phyloP scores from a whole-genome alignment of 2,888 invertebrate genomes.

The Acleris laterana region DNA sequence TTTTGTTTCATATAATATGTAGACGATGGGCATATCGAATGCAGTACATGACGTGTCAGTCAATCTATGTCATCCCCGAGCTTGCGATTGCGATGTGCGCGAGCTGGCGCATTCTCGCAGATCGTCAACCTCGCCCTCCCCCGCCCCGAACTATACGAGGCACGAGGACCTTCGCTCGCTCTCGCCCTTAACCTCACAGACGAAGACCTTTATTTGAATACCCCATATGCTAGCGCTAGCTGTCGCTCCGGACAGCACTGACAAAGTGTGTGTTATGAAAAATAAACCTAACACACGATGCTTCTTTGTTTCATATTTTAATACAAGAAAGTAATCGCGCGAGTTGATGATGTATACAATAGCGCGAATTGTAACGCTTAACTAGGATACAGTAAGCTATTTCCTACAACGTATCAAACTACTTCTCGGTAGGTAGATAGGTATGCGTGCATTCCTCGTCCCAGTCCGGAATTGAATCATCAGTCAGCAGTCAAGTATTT shows the following conservation, averaged over 20 bases:
- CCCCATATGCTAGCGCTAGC: neutral
- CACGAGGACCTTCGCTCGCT: slow-evolving; percentile 27
- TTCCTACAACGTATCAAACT: slow-evolving; percentile 5
- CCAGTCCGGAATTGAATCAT: slow-evolving; percentile 60
- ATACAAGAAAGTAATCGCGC: slow-evolving; percentile 7
- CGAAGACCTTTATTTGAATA: slow-evolving; percentile 38
- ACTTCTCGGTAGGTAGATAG: slow-evolving; percentile 14
- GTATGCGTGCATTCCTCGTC: slow-evolving; percentile 40
- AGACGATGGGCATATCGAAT: slow-evolving; percentile 14
- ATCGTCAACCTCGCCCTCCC: slow-evolving; percentile 73
- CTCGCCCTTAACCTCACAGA: slow-evolving; percentile 43
- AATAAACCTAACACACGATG: slow-evolving; percentile 48
- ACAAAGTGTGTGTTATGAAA: slow-evolving; percentile 51
- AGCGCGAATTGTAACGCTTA: neutral
- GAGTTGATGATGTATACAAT: slow-evolving; percentile 9
- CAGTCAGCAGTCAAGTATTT: slow-evolving; percentile 59
- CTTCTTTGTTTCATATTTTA: slow-evolving; percentile 19
- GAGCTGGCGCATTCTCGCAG: slow-evolving; percentile 73
- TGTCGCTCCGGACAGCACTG: slow-evolving; percentile 13
- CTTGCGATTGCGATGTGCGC: slow-evolving; percentile 47
- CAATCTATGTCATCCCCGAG: slow-evolving; percentile 68
- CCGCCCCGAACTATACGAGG: slow-evolving; percentile 35
- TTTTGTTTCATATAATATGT: no score
- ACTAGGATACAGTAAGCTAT: slow-evolving; percentile 2
- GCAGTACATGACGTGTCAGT: slow-evolving; percentile 67